A percentile compares a stretch with the other conserved stretches of the same genome.
These are phyloP conservation scores for Eulithis testata DNA, from an alignment of 2,888 invertebrate species.

Conservation along the genomic window DNA sequence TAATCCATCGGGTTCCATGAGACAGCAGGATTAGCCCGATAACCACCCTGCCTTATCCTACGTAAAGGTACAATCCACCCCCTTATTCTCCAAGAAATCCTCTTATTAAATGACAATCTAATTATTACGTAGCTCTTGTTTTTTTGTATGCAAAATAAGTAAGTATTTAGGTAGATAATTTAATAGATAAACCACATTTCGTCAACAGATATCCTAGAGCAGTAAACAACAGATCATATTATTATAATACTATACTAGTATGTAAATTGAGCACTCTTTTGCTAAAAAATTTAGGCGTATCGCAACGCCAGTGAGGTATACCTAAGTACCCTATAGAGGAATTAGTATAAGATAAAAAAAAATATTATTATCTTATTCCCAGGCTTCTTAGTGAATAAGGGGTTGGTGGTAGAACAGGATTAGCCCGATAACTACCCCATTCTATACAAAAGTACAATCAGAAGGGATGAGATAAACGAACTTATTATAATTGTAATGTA, in stretches of 20 bases:
- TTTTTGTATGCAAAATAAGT: too few relatives aligned
- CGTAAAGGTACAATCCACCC: slow-evolving; percentile 4
- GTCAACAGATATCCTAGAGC: too few relatives aligned
- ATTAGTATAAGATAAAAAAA: too few relatives aligned
- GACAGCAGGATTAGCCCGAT: slow-evolving; percentile 10
- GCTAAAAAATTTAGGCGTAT: too few relatives aligned
- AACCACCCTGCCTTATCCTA: slow-evolving; percentile 5
- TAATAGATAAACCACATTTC: too few relatives aligned
- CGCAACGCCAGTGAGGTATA: too few relatives aligned
- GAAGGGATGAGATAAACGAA: slow-evolving; percentile 6
- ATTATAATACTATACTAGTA: too few relatives aligned
- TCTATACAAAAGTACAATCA: neutral
- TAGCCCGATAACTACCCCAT: neutral
- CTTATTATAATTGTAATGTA: slow-evolving; percentile 5
- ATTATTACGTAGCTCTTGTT: neutral
- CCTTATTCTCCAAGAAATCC: neutral
- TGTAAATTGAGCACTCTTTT: too few relatives aligned
- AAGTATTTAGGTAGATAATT: too few relatives aligned
- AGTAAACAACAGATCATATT: too few relatives aligned
- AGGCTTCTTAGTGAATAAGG: neutral
- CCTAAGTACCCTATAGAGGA: too few relatives aligned
- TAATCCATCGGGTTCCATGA: slow-evolving; percentile 14
- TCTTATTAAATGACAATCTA: neutral
- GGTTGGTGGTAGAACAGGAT: neutral
- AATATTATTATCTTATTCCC: neutral